Percentiles rank a stretch among this genome's conserved stretches.
Evolutionary conservation across 2,797 vertebrate species (phyloP).

Genomic region (Phrynocephalus forsythii): DNA sequence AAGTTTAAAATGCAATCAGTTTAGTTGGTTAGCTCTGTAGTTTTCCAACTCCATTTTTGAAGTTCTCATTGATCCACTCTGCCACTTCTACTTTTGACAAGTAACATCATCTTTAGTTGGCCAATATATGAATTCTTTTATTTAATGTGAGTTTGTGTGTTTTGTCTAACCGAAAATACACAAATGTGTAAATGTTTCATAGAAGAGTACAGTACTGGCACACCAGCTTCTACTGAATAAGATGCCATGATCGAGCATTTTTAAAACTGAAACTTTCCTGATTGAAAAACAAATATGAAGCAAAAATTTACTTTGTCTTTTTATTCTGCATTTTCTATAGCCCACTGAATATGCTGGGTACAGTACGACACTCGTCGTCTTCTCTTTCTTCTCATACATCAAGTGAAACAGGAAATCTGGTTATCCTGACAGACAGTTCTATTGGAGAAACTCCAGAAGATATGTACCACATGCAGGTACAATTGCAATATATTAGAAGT

Average conservation of each 20-base stretch:
- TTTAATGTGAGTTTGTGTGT: fast-evolving
- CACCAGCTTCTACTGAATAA: slow-evolving; percentile 31
- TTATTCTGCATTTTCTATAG: slow-evolving; percentile 75
- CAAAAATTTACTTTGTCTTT: slow-evolving; percentile 4
- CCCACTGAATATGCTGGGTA: slow-evolving; percentile 92
- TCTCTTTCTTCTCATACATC: slow-evolving; percentile 97
- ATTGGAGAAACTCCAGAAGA: slow-evolving; percentile 94
- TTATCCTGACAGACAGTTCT: slow-evolving; percentile 91
- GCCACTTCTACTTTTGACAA: neutral
- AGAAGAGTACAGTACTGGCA: slow-evolving; percentile 1
- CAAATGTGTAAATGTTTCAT: slow-evolving; percentile 19
- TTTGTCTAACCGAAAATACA: slow-evolving; percentile 4
- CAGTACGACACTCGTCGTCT: slow-evolving; percentile 94
- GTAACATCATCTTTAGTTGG: neutral
- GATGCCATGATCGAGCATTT: slow-evolving; percentile 20
- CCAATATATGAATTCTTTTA: slow-evolving; percentile 12
- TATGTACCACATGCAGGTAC: slow-evolving; percentile 95
- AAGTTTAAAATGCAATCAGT: too few species aligned
- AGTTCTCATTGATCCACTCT: slow-evolving; percentile 18
- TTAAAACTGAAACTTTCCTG: slow-evolving; percentile 21
- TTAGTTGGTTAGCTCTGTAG: slow-evolving; percentile 9
- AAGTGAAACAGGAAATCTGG: slow-evolving; percentile 94
- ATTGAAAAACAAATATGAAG: slow-evolving; percentile 35
- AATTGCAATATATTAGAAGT: neutral
- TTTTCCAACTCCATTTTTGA: neutral